Base-by-base conservation (phyloP, 2,113 vertebrate genomes). In the Todiramphus saurophagus region DNA sequence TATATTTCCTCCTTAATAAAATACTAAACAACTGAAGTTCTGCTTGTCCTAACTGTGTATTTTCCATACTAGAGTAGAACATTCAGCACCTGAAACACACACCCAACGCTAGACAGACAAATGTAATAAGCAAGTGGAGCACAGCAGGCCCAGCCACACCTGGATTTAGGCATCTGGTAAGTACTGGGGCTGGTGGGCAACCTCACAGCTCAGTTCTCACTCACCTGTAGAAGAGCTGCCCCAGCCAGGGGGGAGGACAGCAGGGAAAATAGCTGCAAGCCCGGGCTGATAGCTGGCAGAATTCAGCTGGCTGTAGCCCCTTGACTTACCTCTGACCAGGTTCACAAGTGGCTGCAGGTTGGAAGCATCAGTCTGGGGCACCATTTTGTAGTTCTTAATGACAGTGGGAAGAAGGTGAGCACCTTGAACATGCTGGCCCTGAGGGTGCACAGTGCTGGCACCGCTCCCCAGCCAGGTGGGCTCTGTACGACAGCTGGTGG, bases 1-100 rank as follows among this genome's bases (percentile, higher is more conserved):
- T 96, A 53, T 92, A 81, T 95, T 94, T 93, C 88, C 89, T 96
- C 88, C 90, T 94, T 83, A 96, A 97, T 97, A 97, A 97, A 97
- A 96, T 58, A 84, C 80, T 95, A 15, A 94, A 68, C 51, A 50
- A 89, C 72, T 37, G 15, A 55, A 41, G 18, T 33, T 8, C 31
- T 48, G 24, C 53, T 68, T 60, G 64, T 92, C 80, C 76, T 75
- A 48, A 41, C 68, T 21, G 3, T 3, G 27, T 35, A 8, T 56
- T 33, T 66, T 59, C 43, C 15, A 0, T 39, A 24, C 46, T 8
- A 8, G 31, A 80, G 37, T 6, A 30, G 64, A 82, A 69, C 24
- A 12, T 8, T 24, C 16, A 13, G 56, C 46, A 33, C 48, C 63
- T 28, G 48, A 18, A 50, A 60, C 43, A 33, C 1, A 0, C 1